phyloP scores from a whole-genome alignment of 2,113 vertebrate genomes.

The Scatophagus argus region DNA sequence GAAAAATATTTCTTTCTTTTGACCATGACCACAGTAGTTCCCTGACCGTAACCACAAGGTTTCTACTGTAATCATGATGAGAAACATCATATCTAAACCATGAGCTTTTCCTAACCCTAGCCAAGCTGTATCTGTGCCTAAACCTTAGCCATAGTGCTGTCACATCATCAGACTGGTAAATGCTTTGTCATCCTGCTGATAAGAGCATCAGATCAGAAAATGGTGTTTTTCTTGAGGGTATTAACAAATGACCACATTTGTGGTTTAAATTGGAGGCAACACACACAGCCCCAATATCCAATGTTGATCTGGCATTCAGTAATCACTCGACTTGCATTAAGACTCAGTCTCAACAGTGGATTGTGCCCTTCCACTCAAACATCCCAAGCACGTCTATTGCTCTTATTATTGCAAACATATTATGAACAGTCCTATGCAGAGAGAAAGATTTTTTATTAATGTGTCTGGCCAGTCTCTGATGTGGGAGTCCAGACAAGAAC shows the following conservation, averaged over 20 bases:
- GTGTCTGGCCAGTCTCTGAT: slow-evolving; percentile 1
- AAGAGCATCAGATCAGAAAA: neutral
- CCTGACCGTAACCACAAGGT: neutral
- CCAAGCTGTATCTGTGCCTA: neutral
- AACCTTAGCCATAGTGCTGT: neutral
- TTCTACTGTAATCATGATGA: neutral
- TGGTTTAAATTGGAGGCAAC: neutral
- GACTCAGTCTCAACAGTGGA: neutral
- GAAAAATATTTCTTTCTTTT: neutral
- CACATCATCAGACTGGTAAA: neutral
- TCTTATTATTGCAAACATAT: neutral
- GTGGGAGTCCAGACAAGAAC: neutral
- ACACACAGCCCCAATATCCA: neutral
- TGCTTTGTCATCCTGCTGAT: neutral
- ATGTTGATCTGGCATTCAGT: neutral
- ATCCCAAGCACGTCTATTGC: neutral
- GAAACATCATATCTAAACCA: neutral
- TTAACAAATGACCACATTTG: neutral
- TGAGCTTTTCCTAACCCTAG: too few species aligned
- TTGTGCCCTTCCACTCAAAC: neutral
- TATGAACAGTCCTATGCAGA: slow-evolving; percentile 7
- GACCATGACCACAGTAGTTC: neutral
- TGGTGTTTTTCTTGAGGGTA: neutral
- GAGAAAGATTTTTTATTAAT: slow-evolving; percentile 20
- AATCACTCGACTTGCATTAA: neutral